These are phyloP conservation scores for Pseudoips prasinana DNA, from an alignment of 2,888 invertebrate genomes.

Conservation along the genomic window DNA sequence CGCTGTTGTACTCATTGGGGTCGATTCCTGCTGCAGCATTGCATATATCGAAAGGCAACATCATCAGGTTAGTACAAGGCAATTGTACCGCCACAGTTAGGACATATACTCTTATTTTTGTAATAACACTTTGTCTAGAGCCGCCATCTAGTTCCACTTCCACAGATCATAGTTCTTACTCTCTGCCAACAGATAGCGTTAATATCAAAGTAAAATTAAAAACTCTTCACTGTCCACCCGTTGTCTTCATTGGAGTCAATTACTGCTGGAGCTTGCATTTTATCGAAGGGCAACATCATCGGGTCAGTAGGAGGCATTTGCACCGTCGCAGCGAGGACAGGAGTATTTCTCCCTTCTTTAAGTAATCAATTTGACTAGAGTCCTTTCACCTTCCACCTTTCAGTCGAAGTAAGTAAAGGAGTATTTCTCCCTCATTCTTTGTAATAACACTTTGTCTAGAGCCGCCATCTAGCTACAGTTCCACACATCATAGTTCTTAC, in stretches of 20 bases:
- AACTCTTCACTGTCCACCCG: conserved; percentile 15
- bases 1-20: too few species aligned
- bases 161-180: too few species aligned
- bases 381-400: conserved; percentile 80
- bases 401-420: conserved; percentile 90
- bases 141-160: too few species aligned
- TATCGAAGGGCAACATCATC: conserved; percentile 72
- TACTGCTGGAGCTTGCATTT: conserved; percentile 47
- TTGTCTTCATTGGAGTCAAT: conserved; percentile 26
- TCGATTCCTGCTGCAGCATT: too few species aligned
- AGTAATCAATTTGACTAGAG: conserved; percentile 67
- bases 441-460: too few species aligned
- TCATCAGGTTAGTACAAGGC: conserved; percentile 90
- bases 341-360: conserved; percentile 82
- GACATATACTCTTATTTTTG: conserved; percentile 82
- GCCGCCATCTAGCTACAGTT: too few species aligned
- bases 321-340: conserved; percentile 91
- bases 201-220: neutral
- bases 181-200: conserved; percentile 14
- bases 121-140: conserved; percentile 61
- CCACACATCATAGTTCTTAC: too few species aligned
- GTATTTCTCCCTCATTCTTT: conserved; percentile 70
- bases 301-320: conserved; percentile 93
- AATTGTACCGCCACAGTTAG: conserved; percentile 93
- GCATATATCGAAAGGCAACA: conserved; percentile 71